A percentile compares a stretch with the other conserved stretches of the same genome.
Conservation (phyloP, 2,113 vertebrate species). For the Columba janthina region DNA sequence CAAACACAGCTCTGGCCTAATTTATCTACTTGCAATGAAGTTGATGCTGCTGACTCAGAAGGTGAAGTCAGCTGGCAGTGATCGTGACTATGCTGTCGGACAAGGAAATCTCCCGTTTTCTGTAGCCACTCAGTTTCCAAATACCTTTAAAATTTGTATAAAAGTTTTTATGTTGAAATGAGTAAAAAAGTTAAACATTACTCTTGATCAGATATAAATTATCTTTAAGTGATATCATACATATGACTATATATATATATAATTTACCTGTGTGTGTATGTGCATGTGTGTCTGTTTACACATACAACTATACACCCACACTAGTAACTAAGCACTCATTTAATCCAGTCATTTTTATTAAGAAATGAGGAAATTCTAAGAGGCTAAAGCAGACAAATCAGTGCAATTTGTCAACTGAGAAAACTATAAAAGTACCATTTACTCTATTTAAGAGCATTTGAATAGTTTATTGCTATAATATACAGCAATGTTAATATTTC, state of each 20-base stretch:
- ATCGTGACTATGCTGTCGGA: background rate
- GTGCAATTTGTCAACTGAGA: conserved; percentile 52
- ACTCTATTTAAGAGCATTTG: conserved; percentile 37
- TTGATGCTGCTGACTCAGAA: background rate
- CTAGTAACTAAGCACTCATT: conserved; percentile 60
- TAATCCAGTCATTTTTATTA: conserved; percentile 62
- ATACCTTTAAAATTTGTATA: background rate
- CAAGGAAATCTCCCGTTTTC: background rate
- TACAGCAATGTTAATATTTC: conserved; percentile 47
- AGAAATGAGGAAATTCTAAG: conserved; percentile 37
- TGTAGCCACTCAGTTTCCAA: background rate
- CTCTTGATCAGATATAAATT: conserved; percentile 59
- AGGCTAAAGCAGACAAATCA: conserved; percentile 40
- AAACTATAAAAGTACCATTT: conserved; percentile 46
- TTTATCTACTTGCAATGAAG: background rate
- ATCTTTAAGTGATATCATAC: conserved; percentile 48
- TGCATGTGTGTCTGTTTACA: background rate
- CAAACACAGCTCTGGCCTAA: conserved; percentile 19
- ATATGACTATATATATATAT: background rate
- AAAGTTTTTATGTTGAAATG: background rate
- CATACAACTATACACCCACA: background rate
- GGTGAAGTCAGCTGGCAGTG: background rate
- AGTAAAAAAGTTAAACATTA: conserved; percentile 29
- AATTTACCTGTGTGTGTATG: background rate
- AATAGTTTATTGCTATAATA: conserved; percentile 59